phyloP scores from a whole-genome alignment of 2,113 vertebrate species.

The Numenius arquata region DNA sequence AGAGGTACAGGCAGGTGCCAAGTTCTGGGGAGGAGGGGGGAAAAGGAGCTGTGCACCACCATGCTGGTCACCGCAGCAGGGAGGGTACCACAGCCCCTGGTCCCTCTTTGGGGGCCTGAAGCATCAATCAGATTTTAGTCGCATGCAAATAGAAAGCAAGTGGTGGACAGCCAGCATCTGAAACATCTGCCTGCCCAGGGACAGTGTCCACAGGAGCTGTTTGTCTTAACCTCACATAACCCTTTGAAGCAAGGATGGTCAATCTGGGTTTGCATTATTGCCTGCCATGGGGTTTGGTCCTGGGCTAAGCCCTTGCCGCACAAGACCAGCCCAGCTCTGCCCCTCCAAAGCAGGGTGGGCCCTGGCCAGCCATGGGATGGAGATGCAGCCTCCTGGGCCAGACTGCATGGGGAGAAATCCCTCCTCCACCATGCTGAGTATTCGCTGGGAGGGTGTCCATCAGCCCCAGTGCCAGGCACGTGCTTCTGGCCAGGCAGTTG shows the following conservation, averaged over 20 bases:
- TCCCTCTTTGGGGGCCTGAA: background rate
- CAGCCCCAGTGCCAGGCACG: background rate
- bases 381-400: background rate
- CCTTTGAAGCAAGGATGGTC: background rate
- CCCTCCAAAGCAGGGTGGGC: background rate
- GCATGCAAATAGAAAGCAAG: background rate
- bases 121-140: background rate
- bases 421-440: background rate
- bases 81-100: background rate
- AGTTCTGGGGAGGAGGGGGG: background rate
- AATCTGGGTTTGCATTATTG: background rate
- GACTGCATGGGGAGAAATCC: background rate
- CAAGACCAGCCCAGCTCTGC: rapidly evolving
- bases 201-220: background rate
- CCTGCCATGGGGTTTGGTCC: background rate
- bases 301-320: background rate
- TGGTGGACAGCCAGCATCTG: background rate
- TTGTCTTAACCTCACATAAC: background rate
- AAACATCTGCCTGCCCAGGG: background rate
- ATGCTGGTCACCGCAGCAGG: background rate
- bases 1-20: constrained; percentile 73
- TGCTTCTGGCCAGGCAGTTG: background rate
- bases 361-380: background rate
- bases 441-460: background rate
- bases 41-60: rapidly evolving